Evolutionary conservation across 1,140 invertebrate genomes (phyloP), one percentile per base, ranked within the genome.

Genomic region (Drosophila santomea): DNA sequence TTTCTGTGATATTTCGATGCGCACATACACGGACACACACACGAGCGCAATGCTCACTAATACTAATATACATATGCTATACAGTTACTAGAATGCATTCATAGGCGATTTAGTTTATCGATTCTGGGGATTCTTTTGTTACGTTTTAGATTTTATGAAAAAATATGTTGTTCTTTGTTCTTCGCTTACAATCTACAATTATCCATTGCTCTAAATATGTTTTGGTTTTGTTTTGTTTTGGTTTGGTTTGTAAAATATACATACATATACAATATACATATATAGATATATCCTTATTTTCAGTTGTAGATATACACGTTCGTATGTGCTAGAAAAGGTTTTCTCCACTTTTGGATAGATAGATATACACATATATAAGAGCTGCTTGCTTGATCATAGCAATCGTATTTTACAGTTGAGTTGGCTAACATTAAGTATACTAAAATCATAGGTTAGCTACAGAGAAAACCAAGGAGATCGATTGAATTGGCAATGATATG

Each of bases 261-360:
- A 86, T 86, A 88, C 78, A 86, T 88, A 83, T 89, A 86, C 78
- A 86, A 88, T 82, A 82, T 83, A 75, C 45, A 74, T 75, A 75
- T 75, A 89, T 80, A 78, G 61, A 77, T 78, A 80, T 72, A 85
- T 80, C 67, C 59, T 85, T 80, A 67, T 80, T 73, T 83, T 83
- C 77, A 80, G 76, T 83, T 83, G 72, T 88, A 89, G 84, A 89
- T 80, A 77, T 75, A 52, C 48, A 56, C 38, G 57, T 59, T 44
- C 32, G 43, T 55, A 59, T 76, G 62, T 75, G 61, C 69, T 79
- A 78, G 83, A 86, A 86, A 88, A 86, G 71, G 71, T 59, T 54
- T 69, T 67, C 58, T 56, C 75, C 55, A 50, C 54, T 50, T 45
- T 50, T 45, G 54, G 45, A 48, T 76, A 57, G 62, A 56, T 80